Evolutionary conservation across 2,888 invertebrate genomes (phyloP), one percentile per base, ranked within the genome.

Genomic region (Aleiodes alternator): DNA sequence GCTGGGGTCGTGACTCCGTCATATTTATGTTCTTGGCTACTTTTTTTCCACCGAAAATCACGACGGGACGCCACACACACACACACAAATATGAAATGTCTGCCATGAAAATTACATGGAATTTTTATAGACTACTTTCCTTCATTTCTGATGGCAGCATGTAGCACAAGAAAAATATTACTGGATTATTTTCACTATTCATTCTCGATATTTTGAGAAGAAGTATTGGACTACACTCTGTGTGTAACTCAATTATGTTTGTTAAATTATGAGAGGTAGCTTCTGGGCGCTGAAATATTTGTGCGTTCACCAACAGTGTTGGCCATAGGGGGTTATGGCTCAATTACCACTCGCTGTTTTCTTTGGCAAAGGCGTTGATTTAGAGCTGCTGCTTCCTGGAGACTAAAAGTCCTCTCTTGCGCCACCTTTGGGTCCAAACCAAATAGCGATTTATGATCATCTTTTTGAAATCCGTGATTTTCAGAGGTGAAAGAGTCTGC

Each of bases 321-420:
- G 64, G 83, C 82, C 79, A 85, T 84, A 83, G 83, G 86, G 84
- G 86, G 84, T 87, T 87, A 88, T 84, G 86, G 85, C 87, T 88
- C 87, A 87, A 87, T 87, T 88, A 87, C 86, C 85, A 85, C 86
- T 87, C 77, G 87, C 83, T 82, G 84, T 86, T 87, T 84, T 83
- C 87, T 86, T 84, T 81, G 85, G 83, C n/a, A 43, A 79, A 82
- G 84, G 74, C 83, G 84, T 84, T 88, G 87, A 86, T 87, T 87
- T 86, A 86, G 85, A 82, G 80, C 82, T 78, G 66, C 56, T 72
- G 78, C 81, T 82, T 84, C 80, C 82, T 80, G 82, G 23, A 23
- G 81, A 71, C 77, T 69, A 61, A 70, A 78, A 70, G 29, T 69
- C 29, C 38, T 57, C 66, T 23, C 73, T 68, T 29, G 23, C 69